Percentiles rank a stretch among this genome's conserved stretches.
Evolutionary conservation across 2,888 invertebrate genomes (phyloP).

Genomic region (Clanis bilineata): DNA sequence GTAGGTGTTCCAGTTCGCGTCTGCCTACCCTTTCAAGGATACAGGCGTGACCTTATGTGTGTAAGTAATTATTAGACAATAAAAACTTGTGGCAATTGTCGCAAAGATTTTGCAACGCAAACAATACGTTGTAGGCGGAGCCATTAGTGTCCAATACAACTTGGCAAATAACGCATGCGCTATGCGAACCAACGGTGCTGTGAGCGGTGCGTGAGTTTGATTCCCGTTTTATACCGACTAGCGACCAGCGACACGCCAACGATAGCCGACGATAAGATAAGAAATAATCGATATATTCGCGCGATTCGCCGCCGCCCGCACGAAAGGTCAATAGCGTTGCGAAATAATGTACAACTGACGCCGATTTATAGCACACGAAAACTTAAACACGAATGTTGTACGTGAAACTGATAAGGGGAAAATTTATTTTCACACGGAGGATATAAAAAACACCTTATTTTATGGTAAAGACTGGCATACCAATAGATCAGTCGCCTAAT

Average conservation of each 20-base stretch:
- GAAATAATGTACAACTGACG: slow-evolving; percentile 57
- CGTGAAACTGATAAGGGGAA: slow-evolving; percentile 24
- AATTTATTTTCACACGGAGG: not conserved
- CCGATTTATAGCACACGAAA: slow-evolving; percentile 45
- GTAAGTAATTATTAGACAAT: too few relatives aligned
- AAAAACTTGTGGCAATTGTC: not conserved
- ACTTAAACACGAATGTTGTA: slow-evolving; percentile 39
- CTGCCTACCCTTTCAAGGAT: too few relatives aligned
- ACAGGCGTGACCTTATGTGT: too few relatives aligned
- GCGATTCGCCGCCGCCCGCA: slow-evolving; percentile 68
- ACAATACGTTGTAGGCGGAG: slow-evolving; percentile 64
- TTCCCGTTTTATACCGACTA: slow-evolving; percentile 56
- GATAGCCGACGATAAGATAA: slow-evolving; percentile 67
- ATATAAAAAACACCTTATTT: not conserved
- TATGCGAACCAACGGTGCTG: slow-evolving; percentile 13
- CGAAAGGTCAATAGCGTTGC: slow-evolving; percentile 75
- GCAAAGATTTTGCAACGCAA: slow-evolving; percentile 42
- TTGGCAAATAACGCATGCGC: slow-evolving; percentile 65
- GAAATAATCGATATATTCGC: slow-evolving; percentile 71
- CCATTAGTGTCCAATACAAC: slow-evolving; percentile 64
- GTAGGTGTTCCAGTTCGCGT: too few relatives aligned
- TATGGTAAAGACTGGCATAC: too few relatives aligned
- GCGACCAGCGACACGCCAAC: slow-evolving; percentile 69
- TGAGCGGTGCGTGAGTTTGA: slow-evolving; percentile 55
- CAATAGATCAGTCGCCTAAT: too few relatives aligned